Conservation (phyloP, 2,888 invertebrate genomes). For the Dicyrtomina minuta region DNA sequence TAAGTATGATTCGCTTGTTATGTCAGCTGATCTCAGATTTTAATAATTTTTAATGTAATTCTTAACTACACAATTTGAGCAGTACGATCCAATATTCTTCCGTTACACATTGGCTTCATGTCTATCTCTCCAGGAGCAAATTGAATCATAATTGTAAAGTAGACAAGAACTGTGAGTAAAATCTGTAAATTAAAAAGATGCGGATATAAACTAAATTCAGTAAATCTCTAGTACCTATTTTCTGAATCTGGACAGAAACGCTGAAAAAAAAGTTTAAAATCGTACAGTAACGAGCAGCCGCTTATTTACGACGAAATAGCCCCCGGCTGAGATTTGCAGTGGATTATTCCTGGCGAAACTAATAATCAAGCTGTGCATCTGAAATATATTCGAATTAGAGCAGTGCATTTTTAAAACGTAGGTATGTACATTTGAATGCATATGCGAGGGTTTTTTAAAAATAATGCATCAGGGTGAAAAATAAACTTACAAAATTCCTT, state of each 20-base stretch:
- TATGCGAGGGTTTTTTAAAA: not conserved
- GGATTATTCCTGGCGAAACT: slow-evolving; percentile 48
- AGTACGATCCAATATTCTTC: not conserved
- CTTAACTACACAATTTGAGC: not conserved
- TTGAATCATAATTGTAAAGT: slow-evolving; percentile 11
- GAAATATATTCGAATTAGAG: not conserved
- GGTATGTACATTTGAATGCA: not conserved
- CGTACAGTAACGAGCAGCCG: not conserved
- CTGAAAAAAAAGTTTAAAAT: not conserved
- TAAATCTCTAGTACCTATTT: not conserved
- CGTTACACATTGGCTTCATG: not conserved
- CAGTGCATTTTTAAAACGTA: not conserved
- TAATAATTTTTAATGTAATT: too few species aligned
- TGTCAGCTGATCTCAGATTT: too few species aligned
- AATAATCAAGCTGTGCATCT: slow-evolving; percentile 43
- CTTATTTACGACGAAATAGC: slow-evolving; percentile 46
- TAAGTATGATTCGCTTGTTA: too few species aligned
- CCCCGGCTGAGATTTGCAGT: slow-evolving; percentile 41
- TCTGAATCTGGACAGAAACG: too few species aligned
- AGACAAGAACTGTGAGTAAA: not conserved
- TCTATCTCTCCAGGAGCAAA: slow-evolving; percentile 7
- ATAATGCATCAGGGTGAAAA: too few species aligned
- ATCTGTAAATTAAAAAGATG: slow-evolving; percentile 14
- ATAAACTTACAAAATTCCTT: slow-evolving; percentile 32
- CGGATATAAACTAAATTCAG: slow-evolving; percentile 3